Evolutionary conservation across 2,113 vertebrate species (phyloP).

Genomic region (Corydoras maculifer): DNA sequence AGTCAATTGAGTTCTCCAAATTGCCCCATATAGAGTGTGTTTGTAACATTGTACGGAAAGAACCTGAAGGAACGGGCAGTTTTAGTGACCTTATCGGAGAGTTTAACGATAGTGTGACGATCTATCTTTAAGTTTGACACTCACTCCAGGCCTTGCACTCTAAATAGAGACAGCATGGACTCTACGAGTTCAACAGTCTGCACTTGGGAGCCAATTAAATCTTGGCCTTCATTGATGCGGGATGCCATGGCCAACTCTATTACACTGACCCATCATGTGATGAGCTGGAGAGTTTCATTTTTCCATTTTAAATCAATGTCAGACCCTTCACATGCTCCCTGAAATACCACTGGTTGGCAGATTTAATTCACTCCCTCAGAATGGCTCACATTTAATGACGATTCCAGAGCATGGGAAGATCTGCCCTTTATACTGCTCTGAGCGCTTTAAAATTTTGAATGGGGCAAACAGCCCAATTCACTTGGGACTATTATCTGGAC

Average conservation of each 20-base stretch:
- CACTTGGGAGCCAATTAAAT: constrained; percentile 42
- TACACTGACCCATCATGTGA: constrained; percentile 21
- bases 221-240: constrained; percentile 10
- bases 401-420: not conserved
- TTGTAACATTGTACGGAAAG: no score
- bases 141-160: constrained; percentile 30
- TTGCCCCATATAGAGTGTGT: no score
- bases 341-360: not conserved
- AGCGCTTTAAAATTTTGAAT: no score
- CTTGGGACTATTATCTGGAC: no score
- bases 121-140: constrained; percentile 33
- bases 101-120: constrained; percentile 20
- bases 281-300: constrained; percentile 42
- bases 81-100: no score
- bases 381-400: not conserved
- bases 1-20: no score
- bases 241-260: constrained; percentile 13
- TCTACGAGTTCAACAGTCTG: constrained; percentile 43
- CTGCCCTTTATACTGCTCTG: not conserved
- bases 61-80: no score
- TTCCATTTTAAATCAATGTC: constrained; percentile 22
- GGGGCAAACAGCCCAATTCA: no score
- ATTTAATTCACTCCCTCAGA: constrained; percentile 3
- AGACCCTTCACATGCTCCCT: not conserved
- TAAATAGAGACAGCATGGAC: constrained; percentile 32